Evolutionary conservation across 2,113 vertebrate species (phyloP), one percentile per base, ranked within the genome.

Genomic region (Lagopus leucura): DNA sequence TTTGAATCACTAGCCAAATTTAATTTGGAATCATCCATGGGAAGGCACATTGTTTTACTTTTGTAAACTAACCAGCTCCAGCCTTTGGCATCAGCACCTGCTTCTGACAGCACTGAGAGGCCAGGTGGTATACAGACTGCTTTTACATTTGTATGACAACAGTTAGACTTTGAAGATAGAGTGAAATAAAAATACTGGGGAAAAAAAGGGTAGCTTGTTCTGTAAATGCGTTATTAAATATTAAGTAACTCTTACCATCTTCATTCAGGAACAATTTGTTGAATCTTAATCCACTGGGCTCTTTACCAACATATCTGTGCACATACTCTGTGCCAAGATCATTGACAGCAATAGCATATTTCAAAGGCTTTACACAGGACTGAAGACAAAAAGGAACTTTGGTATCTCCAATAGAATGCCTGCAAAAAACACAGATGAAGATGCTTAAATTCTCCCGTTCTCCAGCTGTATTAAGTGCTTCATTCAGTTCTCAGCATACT

Each of bases 341-440:
- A 82, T 99, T 99, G 28, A 99, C 99, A 54, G 99, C 98, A 94
- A 99, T 98, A 55, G 99, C 99, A 1, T 99, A 99, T 88, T 99
- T 99, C 96, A 99, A 97, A 50, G 99, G 99, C 95, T 99, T 99
- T 24, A 99, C 99, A 10, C 99, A 99, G 15, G 99, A 99, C 97
- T 99, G 99, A 64, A 99, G 98, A 84, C 99, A 99, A 97, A 99
- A 99, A 0, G 99, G 99, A 55, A 99, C 99, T 98, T 99, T 99
- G 96, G 99, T 99, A 97, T 99, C 99, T 2, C 99, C 99, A 45
- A 98, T 97, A 2, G 99, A 99, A 98, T 99, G 99, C 96, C 99
- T 99, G 88, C 19, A 43, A 80, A 86, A 58, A 58, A 58, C 38
- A 96, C 5, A 96, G 25, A 88, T 4, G 3, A 58, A 91, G 25